Percentiles rank a stretch among this genome's conserved stretches.
Conservation (phyloP, 2,113 vertebrate genomes). For the Xiphophorus maculatus region DNA sequence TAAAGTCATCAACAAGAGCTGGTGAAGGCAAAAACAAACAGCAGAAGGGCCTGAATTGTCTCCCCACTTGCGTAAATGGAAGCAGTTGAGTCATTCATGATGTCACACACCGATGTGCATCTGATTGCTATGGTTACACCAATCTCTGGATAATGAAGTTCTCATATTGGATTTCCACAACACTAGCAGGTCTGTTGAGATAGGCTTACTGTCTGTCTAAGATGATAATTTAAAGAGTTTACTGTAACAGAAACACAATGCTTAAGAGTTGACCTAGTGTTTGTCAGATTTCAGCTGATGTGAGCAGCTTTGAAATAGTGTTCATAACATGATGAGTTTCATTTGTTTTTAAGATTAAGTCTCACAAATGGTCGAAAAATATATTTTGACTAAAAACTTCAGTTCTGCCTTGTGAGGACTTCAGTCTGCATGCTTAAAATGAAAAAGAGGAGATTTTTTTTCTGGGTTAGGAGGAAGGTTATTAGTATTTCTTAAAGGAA, state of each 20-base stretch:
- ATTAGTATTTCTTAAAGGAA: not conserved
- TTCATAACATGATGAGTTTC: not conserved
- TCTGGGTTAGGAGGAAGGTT: no score
- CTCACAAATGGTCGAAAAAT: not conserved
- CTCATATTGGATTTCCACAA: slow-evolving; percentile 49
- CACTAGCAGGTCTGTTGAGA: slow-evolving; percentile 47
- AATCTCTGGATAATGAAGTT: slow-evolving; percentile 51
- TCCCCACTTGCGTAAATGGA: slow-evolving; percentile 66
- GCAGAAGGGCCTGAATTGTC: slow-evolving; percentile 47
- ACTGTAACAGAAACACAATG: not conserved
- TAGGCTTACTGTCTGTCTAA: not conserved
- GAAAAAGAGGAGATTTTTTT: not conserved
- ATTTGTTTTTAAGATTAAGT: not conserved
- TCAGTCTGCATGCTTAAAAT: not conserved
- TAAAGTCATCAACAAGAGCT: slow-evolving; percentile 34
- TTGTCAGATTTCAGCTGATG: not conserved
- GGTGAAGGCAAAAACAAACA: slow-evolving; percentile 34
- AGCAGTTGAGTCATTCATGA: slow-evolving; percentile 68
- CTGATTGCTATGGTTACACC: slow-evolving; percentile 74
- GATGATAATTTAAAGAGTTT: not conserved
- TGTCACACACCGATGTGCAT: slow-evolving; percentile 75
- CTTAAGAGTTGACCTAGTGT: not conserved
- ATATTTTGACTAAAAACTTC: not conserved
- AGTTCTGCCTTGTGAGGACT: not conserved
- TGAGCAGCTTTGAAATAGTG: not conserved